Base-by-base conservation (phyloP, 2,113 vertebrate genomes). In the Anhinga anhinga region DNA sequence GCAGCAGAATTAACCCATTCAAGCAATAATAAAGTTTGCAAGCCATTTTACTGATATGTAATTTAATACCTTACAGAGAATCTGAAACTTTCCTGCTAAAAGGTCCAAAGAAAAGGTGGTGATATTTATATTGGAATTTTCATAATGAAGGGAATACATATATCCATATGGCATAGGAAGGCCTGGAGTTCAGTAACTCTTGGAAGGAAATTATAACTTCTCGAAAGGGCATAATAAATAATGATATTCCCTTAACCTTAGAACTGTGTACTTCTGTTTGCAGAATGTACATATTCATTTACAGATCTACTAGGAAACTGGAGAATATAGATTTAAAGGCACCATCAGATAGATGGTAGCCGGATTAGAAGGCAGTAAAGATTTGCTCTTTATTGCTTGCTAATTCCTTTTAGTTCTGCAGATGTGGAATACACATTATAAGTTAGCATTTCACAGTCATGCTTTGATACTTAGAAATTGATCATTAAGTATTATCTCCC, bases 201-300 rank as follows among this genome's bases (percentile, higher is more conserved):
- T 86, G 53, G 56, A 95, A 96, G 44, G 30, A 96, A 97, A 91
- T 82, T 10, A n/a, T 88, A 95, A 97, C 49, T 87, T 15, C 45
- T 85, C 86, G 91, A 79, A 97, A 87, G 58, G 76, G 59, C 22
- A 53, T 92, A 34, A 21, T 97, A 96, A 98, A 82, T 82, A 95
- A 93, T 95, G 52, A 90, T 93, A 92, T 82, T 96, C 72, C 90
- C 42, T 95, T 95, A 97, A 91, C 40, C 74, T 95, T 74, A 91
- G 22, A 93, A 84, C 55, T 72, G 29, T 83, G n/a, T 34, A 91
- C 94, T 98, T 95, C 76, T 86, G 52, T 95, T 95, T 96, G 83
- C 88, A 84, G 67, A 95, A 91, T 4, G 27, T 70, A 95, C 73
- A 87, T 5, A 18, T 36, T 82, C 73, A 96, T 95, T 97, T 95